Evolutionary conservation across 2,113 vertebrate genomes (phyloP).

Genomic region (Crocuta crocuta): DNA sequence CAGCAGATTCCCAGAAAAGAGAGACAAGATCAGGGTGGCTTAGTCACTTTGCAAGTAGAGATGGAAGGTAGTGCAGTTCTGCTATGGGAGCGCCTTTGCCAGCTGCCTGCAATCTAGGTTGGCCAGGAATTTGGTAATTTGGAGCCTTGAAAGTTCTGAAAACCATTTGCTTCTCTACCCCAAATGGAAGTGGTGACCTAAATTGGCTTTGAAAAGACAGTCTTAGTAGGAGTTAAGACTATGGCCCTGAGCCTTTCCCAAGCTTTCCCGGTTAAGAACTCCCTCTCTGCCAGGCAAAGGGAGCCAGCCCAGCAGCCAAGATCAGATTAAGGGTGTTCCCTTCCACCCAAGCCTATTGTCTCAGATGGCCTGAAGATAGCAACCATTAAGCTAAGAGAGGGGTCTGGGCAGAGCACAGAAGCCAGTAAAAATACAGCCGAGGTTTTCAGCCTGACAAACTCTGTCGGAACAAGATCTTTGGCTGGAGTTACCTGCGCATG

Average conservation of each 20-base stretch:
- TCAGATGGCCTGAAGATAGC: constrained; percentile 66
- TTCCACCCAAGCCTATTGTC: constrained; percentile 67
- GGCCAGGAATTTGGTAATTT: background rate
- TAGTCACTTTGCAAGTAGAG: background rate
- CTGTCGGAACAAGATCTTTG: constrained; percentile 68
- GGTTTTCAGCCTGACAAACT: constrained; percentile 5
- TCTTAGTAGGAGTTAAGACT: background rate
- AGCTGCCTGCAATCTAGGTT: background rate
- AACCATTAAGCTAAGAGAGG: background rate
- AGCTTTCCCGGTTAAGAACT: constrained; percentile 9
- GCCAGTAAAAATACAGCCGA: constrained; percentile 38
- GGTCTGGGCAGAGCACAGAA: background rate
- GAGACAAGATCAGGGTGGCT: background rate
- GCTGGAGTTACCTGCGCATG: constrained; percentile 36
- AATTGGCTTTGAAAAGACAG: background rate
- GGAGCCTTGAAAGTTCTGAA: background rate
- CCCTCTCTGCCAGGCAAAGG: constrained; percentile 49
- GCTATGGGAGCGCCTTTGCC: background rate
- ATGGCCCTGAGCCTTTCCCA: constrained; percentile 64
- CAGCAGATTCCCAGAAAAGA: constrained; percentile 22
- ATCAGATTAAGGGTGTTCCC: constrained; percentile 77
- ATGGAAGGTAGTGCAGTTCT: background rate
- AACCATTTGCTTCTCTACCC: background rate
- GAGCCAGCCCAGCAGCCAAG: constrained; percentile 48
- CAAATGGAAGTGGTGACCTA: constrained; percentile 26